A percentile compares a stretch with the other conserved stretches of the same genome.
These are phyloP conservation scores for Mactra quadrangularis DNA, from an alignment of 1,140 invertebrate genomes.

Conservation along the genomic window DNA sequence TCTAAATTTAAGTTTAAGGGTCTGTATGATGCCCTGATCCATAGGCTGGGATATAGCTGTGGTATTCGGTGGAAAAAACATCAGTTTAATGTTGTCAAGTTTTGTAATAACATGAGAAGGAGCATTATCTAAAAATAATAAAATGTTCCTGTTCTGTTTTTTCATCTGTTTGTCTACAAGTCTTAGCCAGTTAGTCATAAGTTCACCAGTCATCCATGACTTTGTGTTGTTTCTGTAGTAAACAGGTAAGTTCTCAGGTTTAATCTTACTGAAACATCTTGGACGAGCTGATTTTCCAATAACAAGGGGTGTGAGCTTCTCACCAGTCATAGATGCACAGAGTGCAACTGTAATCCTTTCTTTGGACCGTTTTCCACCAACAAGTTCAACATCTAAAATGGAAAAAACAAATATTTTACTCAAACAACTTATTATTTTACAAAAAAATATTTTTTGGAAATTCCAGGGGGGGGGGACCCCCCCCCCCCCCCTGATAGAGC, in stretches of 20 bases:
- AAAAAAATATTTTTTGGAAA: too few species aligned
- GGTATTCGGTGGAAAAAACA: conserved; percentile 81
- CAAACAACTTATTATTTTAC: too few species aligned
- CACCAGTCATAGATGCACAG: conserved; percentile 37
- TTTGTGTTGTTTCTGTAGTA: conserved; percentile 73
- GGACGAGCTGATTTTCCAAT: neutral
- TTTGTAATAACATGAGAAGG: conserved; percentile 61
- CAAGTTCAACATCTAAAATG: too few species aligned
- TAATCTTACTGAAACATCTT: conserved; percentile 9
- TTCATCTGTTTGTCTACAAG: conserved; percentile 64
- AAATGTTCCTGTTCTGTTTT: conserved; percentile 57
- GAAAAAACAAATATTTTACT: too few species aligned
- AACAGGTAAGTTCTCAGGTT: conserved; percentile 3
- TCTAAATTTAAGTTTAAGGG: conserved; percentile 38
- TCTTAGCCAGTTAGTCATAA: conserved; percentile 74
- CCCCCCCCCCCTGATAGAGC: too few species aligned
- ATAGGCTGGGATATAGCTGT: conserved; percentile 30
- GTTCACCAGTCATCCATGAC: conserved; percentile 84
- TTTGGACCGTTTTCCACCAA: conserved; percentile 52
- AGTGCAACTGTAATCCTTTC: conserved; percentile 50
- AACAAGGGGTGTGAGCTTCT: neutral
- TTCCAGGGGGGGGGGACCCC: too few species aligned
- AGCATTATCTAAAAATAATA: conserved; percentile 71
- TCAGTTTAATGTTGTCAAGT: conserved; percentile 79
- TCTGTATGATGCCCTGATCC: conserved; percentile 54